Conservation (phyloP, 2,797 vertebrate species). For the Danio jaintianensis region DNA sequence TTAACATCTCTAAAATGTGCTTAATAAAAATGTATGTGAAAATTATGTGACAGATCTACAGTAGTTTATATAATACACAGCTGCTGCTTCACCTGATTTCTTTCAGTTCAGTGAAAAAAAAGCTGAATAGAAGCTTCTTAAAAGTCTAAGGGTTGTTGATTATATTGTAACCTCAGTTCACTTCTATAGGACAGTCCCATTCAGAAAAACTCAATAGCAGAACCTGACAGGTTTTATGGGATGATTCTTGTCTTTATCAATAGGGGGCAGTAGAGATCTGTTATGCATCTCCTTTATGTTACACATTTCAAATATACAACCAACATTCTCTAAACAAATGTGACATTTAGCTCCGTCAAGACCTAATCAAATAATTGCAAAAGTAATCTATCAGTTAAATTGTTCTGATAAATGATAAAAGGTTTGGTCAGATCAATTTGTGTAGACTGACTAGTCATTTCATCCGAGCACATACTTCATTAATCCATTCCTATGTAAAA, state of each 20-base stretch:
- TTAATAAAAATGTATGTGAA: background rate
- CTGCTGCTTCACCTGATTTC: background rate
- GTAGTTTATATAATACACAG: background rate
- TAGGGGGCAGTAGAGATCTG: constrained; percentile 65
- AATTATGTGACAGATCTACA: background rate
- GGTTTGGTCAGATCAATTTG: background rate
- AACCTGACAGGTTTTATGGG: background rate
- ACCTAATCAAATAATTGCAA: background rate
- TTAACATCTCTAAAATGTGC: too few relatives aligned
- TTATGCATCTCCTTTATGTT: background rate
- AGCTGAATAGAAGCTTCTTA: background rate
- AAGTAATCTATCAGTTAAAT: background rate
- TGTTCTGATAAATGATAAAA: background rate
- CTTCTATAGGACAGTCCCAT: background rate
- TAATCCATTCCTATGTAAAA: background rate
- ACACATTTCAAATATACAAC: background rate
- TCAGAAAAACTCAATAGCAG: background rate
- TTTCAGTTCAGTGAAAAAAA: background rate
- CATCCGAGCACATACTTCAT: background rate
- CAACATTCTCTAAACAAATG: background rate
- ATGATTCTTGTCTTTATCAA: background rate
- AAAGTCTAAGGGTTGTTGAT: background rate
- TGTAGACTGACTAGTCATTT: background rate
- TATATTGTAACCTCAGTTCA: background rate
- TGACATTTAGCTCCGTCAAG: background rate